Percentiles rank a stretch among this genome's conserved stretches.
Conservation (phyloP, 2,113 vertebrate genomes). For the Smithornis capensis region DNA sequence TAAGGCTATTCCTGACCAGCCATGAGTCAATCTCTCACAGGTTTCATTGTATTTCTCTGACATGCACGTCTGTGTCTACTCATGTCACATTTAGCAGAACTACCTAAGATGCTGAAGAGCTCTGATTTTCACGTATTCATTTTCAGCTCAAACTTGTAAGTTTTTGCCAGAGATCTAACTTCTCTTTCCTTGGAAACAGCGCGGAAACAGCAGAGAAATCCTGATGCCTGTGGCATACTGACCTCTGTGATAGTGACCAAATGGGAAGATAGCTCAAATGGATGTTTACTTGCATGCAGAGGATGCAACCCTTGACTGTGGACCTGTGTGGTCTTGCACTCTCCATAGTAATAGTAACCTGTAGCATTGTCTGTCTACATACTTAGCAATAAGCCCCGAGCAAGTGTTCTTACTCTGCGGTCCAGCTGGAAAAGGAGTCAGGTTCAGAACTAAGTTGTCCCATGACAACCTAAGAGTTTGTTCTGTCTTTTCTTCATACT, state of each 20-base stretch:
- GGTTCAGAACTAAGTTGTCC: background rate
- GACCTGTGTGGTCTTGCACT: background rate
- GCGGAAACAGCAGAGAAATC: background rate
- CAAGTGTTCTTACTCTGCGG: background rate
- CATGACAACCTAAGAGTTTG: background rate
- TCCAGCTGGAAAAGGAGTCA: background rate
- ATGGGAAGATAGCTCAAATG: background rate
- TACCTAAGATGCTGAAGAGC: background rate
- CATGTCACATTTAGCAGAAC: background rate
- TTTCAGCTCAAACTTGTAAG: background rate
- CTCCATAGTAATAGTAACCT: background rate
- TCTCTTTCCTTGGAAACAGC: background rate
- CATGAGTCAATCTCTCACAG: rapidly evolving
- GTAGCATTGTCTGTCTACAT: background rate
- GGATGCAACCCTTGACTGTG: background rate
- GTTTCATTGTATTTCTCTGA: background rate
- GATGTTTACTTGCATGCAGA: background rate
- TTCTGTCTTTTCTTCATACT: background rate
- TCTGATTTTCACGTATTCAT: background rate
- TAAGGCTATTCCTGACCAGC: background rate
- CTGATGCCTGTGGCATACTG: background rate
- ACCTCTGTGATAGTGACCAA: background rate
- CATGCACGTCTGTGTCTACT: background rate
- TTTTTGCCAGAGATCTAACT: background rate
- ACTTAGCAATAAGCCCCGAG: background rate